Evolutionary conservation across 2,797 vertebrate genomes (phyloP).

Genomic region (Xiphorhynchus erythropygius): DNA sequence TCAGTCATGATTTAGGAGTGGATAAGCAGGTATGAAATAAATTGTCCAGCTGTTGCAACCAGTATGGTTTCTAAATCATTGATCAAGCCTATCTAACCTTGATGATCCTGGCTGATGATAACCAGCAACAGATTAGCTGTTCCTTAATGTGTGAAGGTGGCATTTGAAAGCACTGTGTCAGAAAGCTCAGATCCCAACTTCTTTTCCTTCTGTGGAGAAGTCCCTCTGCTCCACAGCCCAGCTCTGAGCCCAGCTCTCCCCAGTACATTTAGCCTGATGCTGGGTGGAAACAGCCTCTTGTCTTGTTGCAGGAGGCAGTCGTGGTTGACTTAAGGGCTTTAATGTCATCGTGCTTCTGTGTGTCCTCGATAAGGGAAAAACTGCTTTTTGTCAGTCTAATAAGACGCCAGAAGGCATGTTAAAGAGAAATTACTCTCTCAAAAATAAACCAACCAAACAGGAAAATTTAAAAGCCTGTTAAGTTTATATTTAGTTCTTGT

Average conservation of each 20-base stretch:
- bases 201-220: neutral
- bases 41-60: neutral
- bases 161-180: neutral
- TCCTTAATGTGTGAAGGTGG: neutral
- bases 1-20: neutral
- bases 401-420: neutral
- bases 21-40: neutral
- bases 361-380: neutral
- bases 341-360: neutral
- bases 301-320: neutral
- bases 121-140: neutral
- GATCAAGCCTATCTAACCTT: neutral
- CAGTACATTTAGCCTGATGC: fast-evolving
- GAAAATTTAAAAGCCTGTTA: neutral
- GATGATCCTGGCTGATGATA: neutral
- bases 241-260: neutral
- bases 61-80: neutral
- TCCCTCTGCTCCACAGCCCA: neutral
- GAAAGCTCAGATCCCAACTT: neutral
- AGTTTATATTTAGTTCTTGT: neutral
- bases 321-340: neutral
- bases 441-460: neutral
- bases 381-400: neutral
- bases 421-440: neutral
- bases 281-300: neutral